A percentile compares a stretch with the other conserved stretches of the same genome.
These are phyloP conservation scores for Pristionchus arcanus DNA, from an alignment of 2,888 invertebrate species.

Conservation along the genomic window DNA sequence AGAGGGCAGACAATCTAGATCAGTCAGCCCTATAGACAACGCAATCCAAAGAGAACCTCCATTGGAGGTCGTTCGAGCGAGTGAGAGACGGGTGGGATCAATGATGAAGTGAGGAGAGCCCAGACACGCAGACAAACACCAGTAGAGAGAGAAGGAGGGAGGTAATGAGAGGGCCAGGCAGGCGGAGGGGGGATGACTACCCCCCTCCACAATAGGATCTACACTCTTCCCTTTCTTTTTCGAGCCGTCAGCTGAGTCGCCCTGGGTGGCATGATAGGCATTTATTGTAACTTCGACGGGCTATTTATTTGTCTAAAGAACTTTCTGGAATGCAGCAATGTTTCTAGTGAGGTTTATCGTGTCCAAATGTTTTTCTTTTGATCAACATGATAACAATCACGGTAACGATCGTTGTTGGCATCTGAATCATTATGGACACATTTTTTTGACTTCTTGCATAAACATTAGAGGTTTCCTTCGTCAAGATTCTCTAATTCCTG, in stretches of 20 bases:
- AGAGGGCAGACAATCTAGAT: background rate
- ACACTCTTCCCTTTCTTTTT: background rate
- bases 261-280: background rate
- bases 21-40: background rate
- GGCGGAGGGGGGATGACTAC: background rate
- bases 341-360: too few relatives aligned
- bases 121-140: background rate
- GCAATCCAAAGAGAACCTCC: background rate
- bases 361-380: too few relatives aligned
- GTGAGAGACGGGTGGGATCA: background rate
- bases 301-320: too few relatives aligned
- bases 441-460: too few relatives aligned
- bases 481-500: too few relatives aligned
- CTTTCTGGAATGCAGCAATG: too few relatives aligned
- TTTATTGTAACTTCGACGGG: too few relatives aligned
- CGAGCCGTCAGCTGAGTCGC: background rate
- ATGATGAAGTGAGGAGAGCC: background rate
- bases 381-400: too few relatives aligned
- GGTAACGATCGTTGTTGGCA: too few relatives aligned
- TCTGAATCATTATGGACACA: too few relatives aligned
- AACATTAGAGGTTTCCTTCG: too few relatives aligned
- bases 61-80: background rate
- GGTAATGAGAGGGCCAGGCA: background rate
- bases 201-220: conserved; percentile 1
- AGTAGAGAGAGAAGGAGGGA: background rate